phyloP scores from a whole-genome alignment of 1,140 invertebrate genomes.

The Andrena cerasifolii region DNA sequence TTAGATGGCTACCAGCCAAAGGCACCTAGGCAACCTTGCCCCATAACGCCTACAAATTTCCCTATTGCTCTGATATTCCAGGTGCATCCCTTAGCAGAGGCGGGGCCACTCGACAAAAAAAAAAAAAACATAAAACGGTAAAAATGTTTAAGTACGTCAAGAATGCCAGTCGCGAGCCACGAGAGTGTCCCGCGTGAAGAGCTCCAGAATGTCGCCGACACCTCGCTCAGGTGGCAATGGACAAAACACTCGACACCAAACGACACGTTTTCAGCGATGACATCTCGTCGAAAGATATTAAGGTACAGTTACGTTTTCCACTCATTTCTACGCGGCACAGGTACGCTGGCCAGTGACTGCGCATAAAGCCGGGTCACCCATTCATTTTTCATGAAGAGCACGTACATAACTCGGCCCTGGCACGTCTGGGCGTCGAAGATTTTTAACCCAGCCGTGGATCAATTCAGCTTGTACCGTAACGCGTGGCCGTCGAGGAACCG shows the following conservation, averaged over 20 bases:
- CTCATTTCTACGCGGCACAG: slow-evolving; percentile 64
- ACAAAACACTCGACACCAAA: neutral
- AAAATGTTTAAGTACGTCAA: too few relatives aligned
- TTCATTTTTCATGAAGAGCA: slow-evolving; percentile 75
- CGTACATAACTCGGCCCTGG: slow-evolving; percentile 61
- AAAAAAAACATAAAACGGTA: too few relatives aligned
- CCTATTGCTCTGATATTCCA: too few relatives aligned
- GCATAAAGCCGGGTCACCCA: slow-evolving; percentile 67
- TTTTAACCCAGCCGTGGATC: slow-evolving; percentile 42
- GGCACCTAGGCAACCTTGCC: too few relatives aligned
- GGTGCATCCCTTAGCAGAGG: too few relatives aligned
- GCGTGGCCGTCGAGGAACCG: neutral
- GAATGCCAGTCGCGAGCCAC: neutral
- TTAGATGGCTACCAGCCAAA: too few relatives aligned
- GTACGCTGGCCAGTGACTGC: slow-evolving; percentile 38
- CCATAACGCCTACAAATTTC: too few relatives aligned
- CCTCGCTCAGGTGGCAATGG: neutral
- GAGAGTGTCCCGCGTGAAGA: too few relatives aligned
- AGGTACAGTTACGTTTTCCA: slow-evolving; percentile 71
- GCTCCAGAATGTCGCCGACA: neutral
- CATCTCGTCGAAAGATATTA: slow-evolving; percentile 52
- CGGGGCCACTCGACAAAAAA: too few relatives aligned
- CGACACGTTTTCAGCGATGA: slow-evolving; percentile 43
- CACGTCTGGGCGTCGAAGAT: slow-evolving; percentile 32
- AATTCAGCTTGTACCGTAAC: slow-evolving; percentile 43